Base-by-base conservation (phyloP, 2,797 vertebrate species). In the Pseudopleuronectes americanus region DNA sequence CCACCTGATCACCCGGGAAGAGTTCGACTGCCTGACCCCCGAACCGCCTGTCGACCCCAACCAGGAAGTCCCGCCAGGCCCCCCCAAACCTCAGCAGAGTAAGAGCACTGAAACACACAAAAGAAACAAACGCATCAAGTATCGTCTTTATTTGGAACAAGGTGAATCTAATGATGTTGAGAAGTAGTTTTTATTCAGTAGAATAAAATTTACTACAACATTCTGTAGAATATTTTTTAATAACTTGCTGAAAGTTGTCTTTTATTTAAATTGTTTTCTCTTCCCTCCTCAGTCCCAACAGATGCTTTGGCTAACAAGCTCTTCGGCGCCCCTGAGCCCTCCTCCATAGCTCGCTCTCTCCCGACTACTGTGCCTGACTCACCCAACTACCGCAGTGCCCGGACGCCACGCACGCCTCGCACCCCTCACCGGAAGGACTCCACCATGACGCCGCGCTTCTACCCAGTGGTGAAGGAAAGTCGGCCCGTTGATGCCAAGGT, bases 301-400 rank as follows among this genome's bases (percentile, higher is more conserved):
- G 97, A 99, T 0, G 98, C 96, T 84, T 88, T 99, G 94, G 97
- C 97, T 21, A 98, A 98, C 90, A 99, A 99, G 71, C 91, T 99
- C 66, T 99, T 99, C 5, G 98, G 98, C 19, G 97, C 94, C 49
- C 96, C 98, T 0, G 98, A 99, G 63, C 98, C 96, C 6, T 97
- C 97, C 12, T 89, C 95, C 0, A 97, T 95, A 0, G 97, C 97
- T 49, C 96, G 97, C 79, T 99, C 98, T 38, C 90, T 99, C 71
- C 97, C 97, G 19, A 98, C 97, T 1, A 96, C 97, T 0, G 97
- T 99, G 90, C 98, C 98, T 36, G 97, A 99, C 84, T 99, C 98
- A 0, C 98, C 98, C 74, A 97, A 95, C 87, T 97, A 97, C 91
- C 96, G 97, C 85, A 97, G 94, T 7, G 92, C 96, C 88, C 93